Conservation (phyloP, 2,888 invertebrate genomes). For the Myopa testacea region DNA sequence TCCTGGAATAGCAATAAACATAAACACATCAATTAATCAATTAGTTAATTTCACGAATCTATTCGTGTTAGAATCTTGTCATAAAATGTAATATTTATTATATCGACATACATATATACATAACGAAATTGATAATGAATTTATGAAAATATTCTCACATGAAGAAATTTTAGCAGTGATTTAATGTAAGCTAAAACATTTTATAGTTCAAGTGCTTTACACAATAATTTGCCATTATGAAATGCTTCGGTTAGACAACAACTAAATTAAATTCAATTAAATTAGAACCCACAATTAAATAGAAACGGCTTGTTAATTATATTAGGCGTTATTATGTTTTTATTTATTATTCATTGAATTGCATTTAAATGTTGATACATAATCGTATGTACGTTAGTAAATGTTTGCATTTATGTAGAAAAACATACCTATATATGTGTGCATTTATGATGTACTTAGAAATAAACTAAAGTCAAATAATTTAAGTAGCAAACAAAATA, state of each 20-base stretch:
- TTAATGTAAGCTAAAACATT: conserved; percentile 18
- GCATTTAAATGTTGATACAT: conserved; percentile 17
- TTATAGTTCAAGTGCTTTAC: not conserved
- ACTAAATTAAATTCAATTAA: not conserved
- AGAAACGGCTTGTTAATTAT: conserved; percentile 29
- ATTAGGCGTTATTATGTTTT: conserved; percentile 8
- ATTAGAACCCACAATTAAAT: not conserved
- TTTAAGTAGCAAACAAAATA: not conserved
- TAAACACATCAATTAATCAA: conserved; percentile 27
- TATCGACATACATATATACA: not conserved
- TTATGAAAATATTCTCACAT: not conserved
- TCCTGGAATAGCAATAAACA: conserved; percentile 31
- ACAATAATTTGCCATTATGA: not conserved
- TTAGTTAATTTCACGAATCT: conserved; percentile 13
- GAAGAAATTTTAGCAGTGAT: not conserved
- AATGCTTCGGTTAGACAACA: not conserved
- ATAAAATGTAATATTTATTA: conserved; percentile 1
- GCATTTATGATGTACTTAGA: not conserved
- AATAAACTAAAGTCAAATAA: conserved; percentile 12
- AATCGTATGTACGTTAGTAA: conserved; percentile 12
- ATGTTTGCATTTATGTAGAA: conserved; percentile 14
- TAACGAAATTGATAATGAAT: not conserved
- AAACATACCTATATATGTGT: not conserved
- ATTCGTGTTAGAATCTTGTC: conserved; percentile 27
- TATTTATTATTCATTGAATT: conserved; percentile 21